Evolutionary conservation across 1,140 invertebrate species (phyloP).

Genomic region (Antheraea mylitta): DNA sequence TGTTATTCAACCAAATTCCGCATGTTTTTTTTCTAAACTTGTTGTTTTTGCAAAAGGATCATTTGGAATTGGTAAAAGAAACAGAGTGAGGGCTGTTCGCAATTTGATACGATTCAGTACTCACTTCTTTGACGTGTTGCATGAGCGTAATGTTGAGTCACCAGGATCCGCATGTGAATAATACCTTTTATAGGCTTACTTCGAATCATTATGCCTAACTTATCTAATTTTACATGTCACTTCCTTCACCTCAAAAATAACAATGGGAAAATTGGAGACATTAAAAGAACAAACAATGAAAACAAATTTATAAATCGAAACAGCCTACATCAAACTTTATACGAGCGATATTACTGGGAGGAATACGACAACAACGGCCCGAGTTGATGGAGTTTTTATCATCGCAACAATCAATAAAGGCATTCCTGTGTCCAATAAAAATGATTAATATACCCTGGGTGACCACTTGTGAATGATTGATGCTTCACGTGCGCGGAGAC

Average conservation of each 20-base stretch:
- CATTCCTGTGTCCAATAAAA: constrained; percentile 5
- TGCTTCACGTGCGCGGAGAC: not conserved
- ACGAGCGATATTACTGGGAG: not conserved
- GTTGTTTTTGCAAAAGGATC: too few relatives aligned
- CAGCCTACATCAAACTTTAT: not conserved
- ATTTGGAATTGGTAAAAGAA: too few relatives aligned
- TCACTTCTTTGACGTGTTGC: too few relatives aligned
- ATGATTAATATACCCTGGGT: constrained; percentile 6
- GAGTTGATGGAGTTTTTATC: not conserved
- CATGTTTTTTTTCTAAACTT: too few relatives aligned
- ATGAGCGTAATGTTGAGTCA: too few relatives aligned
- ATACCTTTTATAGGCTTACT: too few relatives aligned
- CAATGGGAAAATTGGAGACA: not conserved
- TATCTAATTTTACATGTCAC: too few relatives aligned
- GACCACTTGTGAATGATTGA: constrained; percentile 5
- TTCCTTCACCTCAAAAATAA: not conserved
- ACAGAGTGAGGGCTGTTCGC: too few relatives aligned
- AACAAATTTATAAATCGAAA: not conserved
- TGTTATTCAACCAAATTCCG: too few relatives aligned
- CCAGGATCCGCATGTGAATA: too few relatives aligned
- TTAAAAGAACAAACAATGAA: not conserved
- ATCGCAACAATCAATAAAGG: constrained; percentile 10
- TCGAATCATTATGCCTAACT: too few relatives aligned
- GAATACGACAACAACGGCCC: not conserved
- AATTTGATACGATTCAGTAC: too few relatives aligned